These are phyloP conservation scores for Muntiacus reevesi DNA, from an alignment of 2,113 vertebrate genomes.

Conservation along the genomic window DNA sequence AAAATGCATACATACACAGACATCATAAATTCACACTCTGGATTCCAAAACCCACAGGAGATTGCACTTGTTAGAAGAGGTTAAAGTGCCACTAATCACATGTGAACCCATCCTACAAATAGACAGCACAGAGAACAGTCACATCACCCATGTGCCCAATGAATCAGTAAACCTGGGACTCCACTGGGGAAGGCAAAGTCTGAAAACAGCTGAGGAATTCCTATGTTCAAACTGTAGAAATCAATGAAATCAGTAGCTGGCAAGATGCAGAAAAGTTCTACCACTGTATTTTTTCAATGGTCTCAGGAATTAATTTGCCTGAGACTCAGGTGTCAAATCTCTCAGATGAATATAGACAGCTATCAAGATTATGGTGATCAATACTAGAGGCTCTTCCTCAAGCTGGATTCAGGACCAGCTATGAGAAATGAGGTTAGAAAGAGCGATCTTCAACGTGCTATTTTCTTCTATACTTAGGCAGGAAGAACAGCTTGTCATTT, in stretches of 20 bases:
- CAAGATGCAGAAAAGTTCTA: neutral
- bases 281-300: neutral
- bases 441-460: neutral
- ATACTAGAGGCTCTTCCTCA: neutral
- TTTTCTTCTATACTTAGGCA: neutral
- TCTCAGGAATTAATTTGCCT: neutral
- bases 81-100: neutral
- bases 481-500: neutral
- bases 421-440: neutral
- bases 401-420: neutral
- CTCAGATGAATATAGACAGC: neutral
- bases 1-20: neutral
- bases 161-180: neutral
- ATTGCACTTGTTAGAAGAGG: neutral
- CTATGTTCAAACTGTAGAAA: neutral
- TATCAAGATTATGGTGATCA: neutral
- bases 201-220: neutral
- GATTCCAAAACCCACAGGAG: neutral
- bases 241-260: neutral
- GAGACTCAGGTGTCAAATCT: neutral
- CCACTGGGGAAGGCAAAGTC: neutral
- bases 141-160: neutral
- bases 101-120: neutral
- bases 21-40: neutral
- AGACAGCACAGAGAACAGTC: neutral